These are phyloP conservation scores for Drosophila chauvacae DNA, from an alignment of 1,140 invertebrate genomes.

Conservation along the genomic window DNA sequence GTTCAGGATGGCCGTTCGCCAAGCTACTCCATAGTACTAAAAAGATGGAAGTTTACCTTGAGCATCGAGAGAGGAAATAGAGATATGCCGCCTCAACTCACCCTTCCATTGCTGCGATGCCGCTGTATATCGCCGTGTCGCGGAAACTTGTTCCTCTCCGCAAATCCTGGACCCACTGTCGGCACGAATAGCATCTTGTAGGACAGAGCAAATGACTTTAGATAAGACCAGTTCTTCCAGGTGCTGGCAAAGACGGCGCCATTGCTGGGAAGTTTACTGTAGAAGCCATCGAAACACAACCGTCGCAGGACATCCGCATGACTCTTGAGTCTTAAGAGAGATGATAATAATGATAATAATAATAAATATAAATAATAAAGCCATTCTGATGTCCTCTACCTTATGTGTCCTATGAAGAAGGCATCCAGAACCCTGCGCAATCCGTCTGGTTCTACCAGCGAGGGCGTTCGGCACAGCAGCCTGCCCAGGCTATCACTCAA, in stretches of 20 bases:
- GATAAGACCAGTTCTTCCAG: slow-evolving; percentile 88
- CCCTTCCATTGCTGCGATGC: slow-evolving; percentile 86
- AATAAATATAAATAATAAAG: no score
- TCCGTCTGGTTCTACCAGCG: slow-evolving; percentile 82
- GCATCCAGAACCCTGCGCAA: slow-evolving; percentile 86
- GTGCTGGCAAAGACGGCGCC: slow-evolving; percentile 87
- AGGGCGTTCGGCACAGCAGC: slow-evolving; percentile 82
- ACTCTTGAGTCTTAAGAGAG: slow-evolving; percentile 72
- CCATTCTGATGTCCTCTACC: slow-evolving; percentile 71
- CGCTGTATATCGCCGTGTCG: slow-evolving; percentile 86
- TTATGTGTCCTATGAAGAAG: slow-evolving; percentile 86
- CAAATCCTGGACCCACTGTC: slow-evolving; percentile 87
- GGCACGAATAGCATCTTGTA: slow-evolving; percentile 87
- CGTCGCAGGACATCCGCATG: slow-evolving; percentile 82
- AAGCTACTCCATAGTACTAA: slow-evolving; percentile 86
- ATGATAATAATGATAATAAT: no score
- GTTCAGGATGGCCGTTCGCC: slow-evolving; percentile 86
- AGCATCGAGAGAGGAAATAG: background rate
- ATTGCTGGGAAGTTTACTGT: slow-evolving; percentile 87
- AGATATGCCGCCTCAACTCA: slow-evolving; percentile 19
- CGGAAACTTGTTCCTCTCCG: slow-evolving; percentile 86
- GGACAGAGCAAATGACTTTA: slow-evolving; percentile 86
- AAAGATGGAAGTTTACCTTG: rapidly evolving
- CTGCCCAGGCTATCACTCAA: slow-evolving; percentile 86
- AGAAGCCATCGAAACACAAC: slow-evolving; percentile 88